Conservation (phyloP, 2,797 vertebrate genomes). For the Pseudochirops corinnae region DNA sequence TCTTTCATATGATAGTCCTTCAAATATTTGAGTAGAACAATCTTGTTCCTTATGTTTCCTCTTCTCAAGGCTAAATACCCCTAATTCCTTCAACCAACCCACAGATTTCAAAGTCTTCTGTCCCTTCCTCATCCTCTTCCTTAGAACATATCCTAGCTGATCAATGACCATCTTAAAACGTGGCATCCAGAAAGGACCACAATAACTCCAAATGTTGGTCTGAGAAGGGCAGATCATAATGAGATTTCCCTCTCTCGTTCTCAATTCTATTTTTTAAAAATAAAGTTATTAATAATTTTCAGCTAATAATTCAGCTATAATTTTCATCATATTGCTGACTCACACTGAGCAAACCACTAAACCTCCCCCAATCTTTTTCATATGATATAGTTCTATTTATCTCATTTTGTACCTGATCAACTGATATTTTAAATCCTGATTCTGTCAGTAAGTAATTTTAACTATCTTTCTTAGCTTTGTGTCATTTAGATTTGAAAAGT, state of each 20-base stretch:
- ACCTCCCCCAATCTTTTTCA: background rate
- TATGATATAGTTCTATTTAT: background rate
- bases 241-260: background rate
- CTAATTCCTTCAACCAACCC: background rate
- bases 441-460: too few species aligned
- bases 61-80: background rate
- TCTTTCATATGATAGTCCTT: background rate
- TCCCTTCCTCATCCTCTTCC: background rate
- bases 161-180: background rate
- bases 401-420: background rate
- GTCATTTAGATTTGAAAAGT: background rate
- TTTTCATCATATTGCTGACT: background rate
- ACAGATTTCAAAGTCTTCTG: background rate
- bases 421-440: background rate
- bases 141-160: background rate
- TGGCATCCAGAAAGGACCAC: background rate
- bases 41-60: background rate
- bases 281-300: background rate
- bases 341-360: background rate
- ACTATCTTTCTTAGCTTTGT: background rate
- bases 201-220: background rate
- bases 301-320: background rate
- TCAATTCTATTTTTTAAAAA: background rate
- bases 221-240: background rate
- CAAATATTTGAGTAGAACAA: background rate